Evolutionary conservation across 2,113 vertebrate species (phyloP).

Genomic region (Chlorodrepanis virens): DNA sequence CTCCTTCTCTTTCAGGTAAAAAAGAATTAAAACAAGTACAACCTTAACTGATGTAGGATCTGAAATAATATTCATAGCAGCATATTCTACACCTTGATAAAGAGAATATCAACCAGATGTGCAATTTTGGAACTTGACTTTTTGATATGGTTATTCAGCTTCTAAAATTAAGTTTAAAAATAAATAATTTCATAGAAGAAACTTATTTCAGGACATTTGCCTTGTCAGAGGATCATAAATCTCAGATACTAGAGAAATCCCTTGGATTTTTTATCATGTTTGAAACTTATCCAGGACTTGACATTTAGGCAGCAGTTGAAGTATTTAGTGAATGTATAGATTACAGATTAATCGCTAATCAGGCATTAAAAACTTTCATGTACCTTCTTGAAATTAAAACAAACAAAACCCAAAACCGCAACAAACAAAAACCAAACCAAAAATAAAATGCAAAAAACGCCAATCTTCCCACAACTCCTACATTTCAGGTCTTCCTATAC

Average conservation of each 20-base stretch:
- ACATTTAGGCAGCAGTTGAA: neutral
- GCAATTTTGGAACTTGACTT: neutral
- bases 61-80: neutral
- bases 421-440: neutral
- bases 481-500: neutral
- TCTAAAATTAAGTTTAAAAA: neutral
- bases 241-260: neutral
- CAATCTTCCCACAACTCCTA: neutral
- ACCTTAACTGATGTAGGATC: neutral
- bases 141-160: neutral
- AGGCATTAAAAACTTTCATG: neutral
- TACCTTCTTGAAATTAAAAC: neutral
- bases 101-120: neutral
- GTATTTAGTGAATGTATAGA: neutral
- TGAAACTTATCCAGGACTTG: neutral
- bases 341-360: neutral
- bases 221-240: neutral
- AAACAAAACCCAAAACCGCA: neutral
- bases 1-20: neutral
- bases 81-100: neutral
- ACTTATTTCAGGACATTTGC: neutral
- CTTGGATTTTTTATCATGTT: neutral
- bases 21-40: neutral
- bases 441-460: neutral
- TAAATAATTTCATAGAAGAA: neutral